Conservation (phyloP, 2,888 invertebrate species). For the Hypomecis atomaria region DNA sequence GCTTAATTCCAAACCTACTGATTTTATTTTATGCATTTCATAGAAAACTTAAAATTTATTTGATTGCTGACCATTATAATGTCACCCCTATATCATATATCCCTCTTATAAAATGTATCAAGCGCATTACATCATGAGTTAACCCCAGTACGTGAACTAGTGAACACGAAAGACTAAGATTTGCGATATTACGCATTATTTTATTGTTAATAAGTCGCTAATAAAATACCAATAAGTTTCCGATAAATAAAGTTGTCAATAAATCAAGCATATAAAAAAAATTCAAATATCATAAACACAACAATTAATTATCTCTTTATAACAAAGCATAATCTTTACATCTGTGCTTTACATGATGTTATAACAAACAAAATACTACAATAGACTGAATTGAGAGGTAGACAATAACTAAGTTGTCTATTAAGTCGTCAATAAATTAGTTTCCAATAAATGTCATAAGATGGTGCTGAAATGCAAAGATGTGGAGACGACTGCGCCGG, state of each 20-base stretch:
- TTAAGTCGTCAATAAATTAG: neutral
- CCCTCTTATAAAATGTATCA: slow-evolving; percentile 34
- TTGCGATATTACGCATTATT: slow-evolving; percentile 1
- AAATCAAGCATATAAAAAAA: neutral
- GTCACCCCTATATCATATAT: neutral
- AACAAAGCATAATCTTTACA: no score
- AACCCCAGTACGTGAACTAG: slow-evolving; percentile 23
- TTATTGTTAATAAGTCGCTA: neutral
- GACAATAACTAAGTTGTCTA: neutral
- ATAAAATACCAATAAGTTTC: slow-evolving; percentile 12
- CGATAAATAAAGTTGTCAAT: neutral
- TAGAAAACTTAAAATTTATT: no score
- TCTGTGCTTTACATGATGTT: no score
- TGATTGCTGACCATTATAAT: no score
- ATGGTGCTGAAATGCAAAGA: slow-evolving; percentile 62
- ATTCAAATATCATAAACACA: no score
- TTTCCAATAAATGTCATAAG: slow-evolving; percentile 15
- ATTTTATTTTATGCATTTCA: no score
- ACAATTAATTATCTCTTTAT: no score
- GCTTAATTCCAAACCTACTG: no score
- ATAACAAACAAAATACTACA: no score
- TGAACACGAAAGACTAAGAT: neutral
- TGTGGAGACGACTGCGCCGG: slow-evolving; percentile 47
- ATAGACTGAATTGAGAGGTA: no score
- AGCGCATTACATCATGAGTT: slow-evolving; percentile 33